Percentiles rank a stretch among this genome's conserved stretches.
phyloP scores from a whole-genome alignment of 92 coral and sea anemone genomes.

The Siderastrea radians region DNA sequence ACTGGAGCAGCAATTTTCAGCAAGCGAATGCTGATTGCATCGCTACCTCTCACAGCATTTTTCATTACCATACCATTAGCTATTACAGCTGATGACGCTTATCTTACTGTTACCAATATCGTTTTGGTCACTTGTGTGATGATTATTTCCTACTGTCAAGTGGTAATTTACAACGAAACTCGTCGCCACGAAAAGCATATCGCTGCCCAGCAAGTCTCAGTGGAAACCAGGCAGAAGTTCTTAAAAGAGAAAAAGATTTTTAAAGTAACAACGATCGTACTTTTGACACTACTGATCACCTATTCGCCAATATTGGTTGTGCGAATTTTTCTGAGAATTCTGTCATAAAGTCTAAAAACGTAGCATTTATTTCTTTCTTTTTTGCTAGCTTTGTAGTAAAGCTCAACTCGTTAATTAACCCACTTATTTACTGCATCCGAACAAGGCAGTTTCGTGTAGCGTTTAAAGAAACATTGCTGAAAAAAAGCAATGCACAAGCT shows the following conservation, averaged over 20 bases:
- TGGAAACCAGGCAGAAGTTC: too few relatives aligned
- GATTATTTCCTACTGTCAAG: background rate
- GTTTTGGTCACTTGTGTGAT: background rate
- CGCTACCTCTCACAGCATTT: constrained; percentile 3
- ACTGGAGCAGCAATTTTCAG: constrained; percentile 69
- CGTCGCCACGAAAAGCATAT: too few relatives aligned
- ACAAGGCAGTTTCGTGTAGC: background rate
- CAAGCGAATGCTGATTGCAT: constrained; percentile 42
- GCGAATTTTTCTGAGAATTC: background rate
- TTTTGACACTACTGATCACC: background rate
- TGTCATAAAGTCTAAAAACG: background rate
- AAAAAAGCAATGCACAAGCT: background rate
- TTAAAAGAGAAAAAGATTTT: too few relatives aligned
- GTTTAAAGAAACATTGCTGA: background rate
- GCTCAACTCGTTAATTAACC: background rate
- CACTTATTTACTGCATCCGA: background rate
- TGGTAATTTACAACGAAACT: background rate
- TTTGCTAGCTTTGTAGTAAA: background rate
- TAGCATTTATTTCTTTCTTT: background rate
- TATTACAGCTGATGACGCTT: background rate
- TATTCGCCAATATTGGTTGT: background rate
- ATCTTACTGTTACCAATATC: background rate
- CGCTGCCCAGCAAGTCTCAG: too few relatives aligned
- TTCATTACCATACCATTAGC: background rate
- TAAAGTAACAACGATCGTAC: background rate